Evolutionary conservation across 2,888 invertebrate genomes (phyloP).

Genomic region (Chymomyza amoena): DNA sequence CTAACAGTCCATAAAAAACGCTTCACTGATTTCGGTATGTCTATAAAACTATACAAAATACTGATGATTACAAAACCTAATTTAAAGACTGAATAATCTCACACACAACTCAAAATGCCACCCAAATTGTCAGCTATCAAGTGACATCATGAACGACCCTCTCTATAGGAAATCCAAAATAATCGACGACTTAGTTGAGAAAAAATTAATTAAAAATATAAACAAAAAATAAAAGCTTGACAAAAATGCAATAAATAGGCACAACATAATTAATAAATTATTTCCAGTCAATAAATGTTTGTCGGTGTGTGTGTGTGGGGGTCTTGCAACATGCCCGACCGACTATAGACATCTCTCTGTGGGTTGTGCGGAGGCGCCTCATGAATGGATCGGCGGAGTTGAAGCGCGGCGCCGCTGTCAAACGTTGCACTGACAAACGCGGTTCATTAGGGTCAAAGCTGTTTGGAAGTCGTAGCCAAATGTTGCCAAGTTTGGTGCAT

Average conservation of each 20-base stretch:
- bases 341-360: constrained; percentile 6
- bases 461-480: neutral
- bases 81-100: constrained; percentile 20
- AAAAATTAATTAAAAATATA: constrained; percentile 42
- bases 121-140: constrained; percentile 37
- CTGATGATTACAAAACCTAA: constrained; percentile 49
- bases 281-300: constrained; percentile 69
- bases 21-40: constrained; percentile 7
- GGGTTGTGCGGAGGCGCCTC: constrained; percentile 49
- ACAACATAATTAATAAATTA: constrained; percentile 68
- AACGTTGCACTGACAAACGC: constrained; percentile 14
- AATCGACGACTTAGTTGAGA: neutral
- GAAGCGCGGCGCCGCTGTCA: constrained; percentile 53
- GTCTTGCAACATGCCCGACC: constrained; percentile 52
- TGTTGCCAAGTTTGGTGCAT: constrained; percentile 42
- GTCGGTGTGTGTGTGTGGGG: constrained; percentile 33
- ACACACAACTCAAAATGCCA: constrained; percentile 50
- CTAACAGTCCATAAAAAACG: constrained; percentile 2
- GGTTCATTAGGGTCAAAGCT: constrained; percentile 64
- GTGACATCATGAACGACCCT: neutral
- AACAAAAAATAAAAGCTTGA: constrained; percentile 13
- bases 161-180: neutral
- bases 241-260: constrained; percentile 42
- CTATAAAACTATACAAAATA: constrained; percentile 2
- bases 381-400: constrained; percentile 54